phyloP scores from a whole-genome alignment of 2,797 vertebrate species.

The Agapornis canus region DNA sequence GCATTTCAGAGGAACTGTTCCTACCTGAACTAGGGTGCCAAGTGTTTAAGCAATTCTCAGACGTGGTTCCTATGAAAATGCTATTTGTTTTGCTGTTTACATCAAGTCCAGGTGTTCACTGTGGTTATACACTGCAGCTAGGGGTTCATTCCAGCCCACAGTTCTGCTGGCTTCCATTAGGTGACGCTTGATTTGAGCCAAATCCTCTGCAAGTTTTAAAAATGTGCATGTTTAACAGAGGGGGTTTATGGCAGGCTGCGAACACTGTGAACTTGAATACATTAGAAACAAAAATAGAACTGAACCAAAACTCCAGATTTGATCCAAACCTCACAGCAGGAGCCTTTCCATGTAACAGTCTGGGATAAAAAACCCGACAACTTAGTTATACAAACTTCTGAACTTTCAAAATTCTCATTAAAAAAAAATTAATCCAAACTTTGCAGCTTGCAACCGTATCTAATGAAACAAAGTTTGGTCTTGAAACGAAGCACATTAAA shows the following conservation, averaged over 20 bases:
- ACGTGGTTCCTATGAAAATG: background rate
- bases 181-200: background rate
- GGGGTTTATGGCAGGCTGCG: background rate
- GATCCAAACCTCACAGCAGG: constrained; percentile 43
- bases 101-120: background rate
- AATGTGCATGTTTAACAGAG: background rate
- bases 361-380: background rate
- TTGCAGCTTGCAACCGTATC: background rate
- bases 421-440: background rate
- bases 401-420: constrained; percentile 2
- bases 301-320: background rate
- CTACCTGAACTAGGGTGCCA: background rate
- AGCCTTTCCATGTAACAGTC: constrained; percentile 1
- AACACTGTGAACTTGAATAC: background rate
- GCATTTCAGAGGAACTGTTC: background rate
- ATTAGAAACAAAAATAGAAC: constrained; percentile 42
- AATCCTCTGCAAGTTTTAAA: constrained; percentile 26
- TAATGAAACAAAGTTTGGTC: background rate
- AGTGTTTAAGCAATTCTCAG: background rate
- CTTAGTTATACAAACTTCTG: background rate
- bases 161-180: constrained; percentile 32
- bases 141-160: background rate
- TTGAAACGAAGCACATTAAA: background rate
- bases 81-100: background rate
- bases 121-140: background rate